These are phyloP conservation scores for Tychaedon coryphoeus DNA, from an alignment of 2,113 vertebrate species.

Conservation along the genomic window DNA sequence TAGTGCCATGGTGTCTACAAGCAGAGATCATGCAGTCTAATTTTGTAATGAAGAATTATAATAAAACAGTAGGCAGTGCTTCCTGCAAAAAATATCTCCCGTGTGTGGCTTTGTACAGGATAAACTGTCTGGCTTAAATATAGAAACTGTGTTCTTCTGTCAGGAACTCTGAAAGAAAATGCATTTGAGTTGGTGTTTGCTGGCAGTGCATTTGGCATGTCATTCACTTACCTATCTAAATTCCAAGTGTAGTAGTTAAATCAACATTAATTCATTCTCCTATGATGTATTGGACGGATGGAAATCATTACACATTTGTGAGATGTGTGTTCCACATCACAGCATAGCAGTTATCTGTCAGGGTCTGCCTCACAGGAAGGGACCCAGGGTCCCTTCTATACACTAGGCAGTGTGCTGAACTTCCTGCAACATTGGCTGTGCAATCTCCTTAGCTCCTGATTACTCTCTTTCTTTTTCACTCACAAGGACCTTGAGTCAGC, in stretches of 20 bases:
- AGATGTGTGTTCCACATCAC: background rate
- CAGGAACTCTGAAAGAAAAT: background rate
- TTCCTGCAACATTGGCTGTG: background rate
- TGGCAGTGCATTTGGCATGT: background rate
- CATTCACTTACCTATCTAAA: background rate
- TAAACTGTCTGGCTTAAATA: slow-evolving; percentile 32
- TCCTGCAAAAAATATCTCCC: slow-evolving; percentile 8
- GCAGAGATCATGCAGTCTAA: background rate
- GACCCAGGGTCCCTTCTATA: background rate
- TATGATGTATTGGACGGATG: background rate
- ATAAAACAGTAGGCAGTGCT: slow-evolving; percentile 12
- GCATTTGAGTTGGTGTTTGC: background rate
- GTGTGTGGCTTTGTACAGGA: background rate
- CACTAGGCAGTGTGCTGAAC: background rate
- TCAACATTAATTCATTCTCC: background rate
- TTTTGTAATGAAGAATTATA: slow-evolving; percentile 33
- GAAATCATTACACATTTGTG: background rate
- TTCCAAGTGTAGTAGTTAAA: slow-evolving; percentile 4
- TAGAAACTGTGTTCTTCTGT: background rate
- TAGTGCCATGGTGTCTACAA: background rate
- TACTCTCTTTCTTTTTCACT: background rate
- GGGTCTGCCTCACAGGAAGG: background rate
- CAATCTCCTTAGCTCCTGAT: background rate
- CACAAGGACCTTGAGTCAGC: slow-evolving; percentile 8
- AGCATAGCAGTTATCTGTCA: background rate